Base-by-base conservation (phyloP, 2,797 vertebrate species). In the Sibirionetta formosa region DNA sequence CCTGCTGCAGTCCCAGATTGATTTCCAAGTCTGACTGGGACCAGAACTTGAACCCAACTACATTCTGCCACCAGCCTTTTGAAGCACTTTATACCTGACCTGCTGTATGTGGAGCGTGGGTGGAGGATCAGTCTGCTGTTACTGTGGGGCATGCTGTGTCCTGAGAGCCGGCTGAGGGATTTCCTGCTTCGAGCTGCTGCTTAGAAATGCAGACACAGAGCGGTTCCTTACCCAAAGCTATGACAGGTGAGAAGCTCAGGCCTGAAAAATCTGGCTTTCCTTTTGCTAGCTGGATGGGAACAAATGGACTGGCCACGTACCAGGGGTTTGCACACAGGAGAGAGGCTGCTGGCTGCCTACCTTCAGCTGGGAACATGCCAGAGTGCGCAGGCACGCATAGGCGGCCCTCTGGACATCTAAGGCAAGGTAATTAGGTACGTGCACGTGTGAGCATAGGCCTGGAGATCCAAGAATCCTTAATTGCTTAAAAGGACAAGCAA, bases 401-500 rank as follows among this genome's bases (percentile, higher is more conserved):
- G 3, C 7, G 24, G 51, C 48, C 48, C 70, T 64, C 35, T 12
- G 27, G 36, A 4, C 10, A 31, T 14, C 11, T 19, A 7, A 79
- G 53, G 27, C 54, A 35, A 58, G 48, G 35, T n/a, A 61, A n/a
- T 42, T 8, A 22, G 8, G 10, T 36, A 17, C 8, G 4, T 10
- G 4, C 2, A 9, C 2, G 23, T 0, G 1, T 27, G 58, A 56
- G 29, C 1, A 0, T 11, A 23, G 48, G 20, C 24, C 14, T 56
- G 58, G 66, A 76, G 60, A 50, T 14, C 51, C 73, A 75, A 24
- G 14, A 81, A 7, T 35, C 42, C 48, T 51, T 29, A 51, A 46
- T 14, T 29, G 35, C 31, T 46, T 58, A 29, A 68, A 24, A 75
- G 13, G 6, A 31, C 12, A 29, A 42, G 17, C 1, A 61, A 79